Evolutionary conservation across 30 jellyfish, hydroid and myxozoan genomes (phyloP).

Genomic region (Nemopilema nomurai): DNA sequence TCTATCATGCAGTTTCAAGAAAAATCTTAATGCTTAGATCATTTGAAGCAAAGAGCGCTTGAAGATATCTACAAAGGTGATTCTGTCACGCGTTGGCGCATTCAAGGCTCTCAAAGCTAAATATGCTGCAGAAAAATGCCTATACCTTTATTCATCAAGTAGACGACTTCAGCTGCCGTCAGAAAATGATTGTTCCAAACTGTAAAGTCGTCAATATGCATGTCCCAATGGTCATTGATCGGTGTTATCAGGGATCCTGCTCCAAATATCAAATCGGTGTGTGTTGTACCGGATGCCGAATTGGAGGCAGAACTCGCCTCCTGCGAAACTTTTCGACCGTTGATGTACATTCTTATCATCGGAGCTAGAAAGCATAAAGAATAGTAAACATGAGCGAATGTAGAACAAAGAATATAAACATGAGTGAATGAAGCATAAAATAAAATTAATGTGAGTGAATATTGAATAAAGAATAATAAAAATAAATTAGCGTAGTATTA

Average conservation of each 20-base stretch:
- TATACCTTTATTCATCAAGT: conserved; percentile 2
- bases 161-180: background rate
- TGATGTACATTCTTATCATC: background rate
- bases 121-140: background rate
- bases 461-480: no score
- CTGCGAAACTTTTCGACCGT: background rate
- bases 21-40: no score
- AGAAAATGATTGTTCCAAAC: background rate
- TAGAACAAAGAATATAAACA: background rate
- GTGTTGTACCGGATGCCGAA: background rate
- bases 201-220: conserved; percentile 23
- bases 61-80: no score
- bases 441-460: no score
- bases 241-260: background rate
- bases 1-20: no score
- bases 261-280: conserved; percentile 6
- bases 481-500: no score
- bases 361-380: background rate
- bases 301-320: background rate
- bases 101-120: background rate
- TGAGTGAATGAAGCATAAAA: no score
- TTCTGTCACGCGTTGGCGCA: no score
- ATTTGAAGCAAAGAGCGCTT: no score
- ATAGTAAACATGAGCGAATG: no score
- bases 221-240: background rate